Base-by-base conservation (phyloP, 1,140 invertebrate genomes). In the Dufourea novaeangliae region DNA sequence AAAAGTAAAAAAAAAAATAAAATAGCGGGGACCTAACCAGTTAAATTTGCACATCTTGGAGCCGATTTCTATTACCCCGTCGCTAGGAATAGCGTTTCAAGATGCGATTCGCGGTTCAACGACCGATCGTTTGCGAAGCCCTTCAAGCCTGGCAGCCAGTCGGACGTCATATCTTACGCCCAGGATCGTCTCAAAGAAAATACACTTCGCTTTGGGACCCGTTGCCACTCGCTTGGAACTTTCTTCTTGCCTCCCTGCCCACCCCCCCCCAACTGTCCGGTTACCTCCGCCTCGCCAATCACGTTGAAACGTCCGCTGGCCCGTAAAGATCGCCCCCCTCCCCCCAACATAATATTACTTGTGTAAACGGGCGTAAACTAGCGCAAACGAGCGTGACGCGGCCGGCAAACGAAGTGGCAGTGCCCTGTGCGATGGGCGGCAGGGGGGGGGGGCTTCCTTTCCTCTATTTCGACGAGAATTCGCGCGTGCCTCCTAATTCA, bases 361-460 rank as follows among this genome's bases (percentile, higher is more conserved):
- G 68, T 71, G 75, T 56, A 78, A 78, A 78, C 75, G 44, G 75
- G 44, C 50, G 50, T 25, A 52, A 52, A 52, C 56, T 62, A 52
- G 67, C 56, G 75, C 54, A 78, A 77, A 78, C 75, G 75, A 78
- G 75, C 68, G 68, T 78, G 75, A 78, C 68, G 75, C 75, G 68
- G 39, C 44, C 20, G 7, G 37, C 27, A 11, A 64, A 32, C 64
- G 54, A 76, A 69, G 52, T 57, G n/a, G n/a, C n/a, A 29, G 27
- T 7, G 34, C 29, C 59, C 14, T 27, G 2, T 34, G 5, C n/a
- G 20, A n/a, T n/a, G n/a, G n/a, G n/a, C n/a, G n/a, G n/a, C n/a
- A n/a, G n/a, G n/a, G n/a, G n/a, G n/a, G 10, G 11, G 0, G 11
- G 41, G 12, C 41, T 1, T 14, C 10, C 12, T 44, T 17, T 44